Evolutionary conservation across 2,797 vertebrate genomes (phyloP).

Genomic region (Poeciliopsis infans): DNA sequence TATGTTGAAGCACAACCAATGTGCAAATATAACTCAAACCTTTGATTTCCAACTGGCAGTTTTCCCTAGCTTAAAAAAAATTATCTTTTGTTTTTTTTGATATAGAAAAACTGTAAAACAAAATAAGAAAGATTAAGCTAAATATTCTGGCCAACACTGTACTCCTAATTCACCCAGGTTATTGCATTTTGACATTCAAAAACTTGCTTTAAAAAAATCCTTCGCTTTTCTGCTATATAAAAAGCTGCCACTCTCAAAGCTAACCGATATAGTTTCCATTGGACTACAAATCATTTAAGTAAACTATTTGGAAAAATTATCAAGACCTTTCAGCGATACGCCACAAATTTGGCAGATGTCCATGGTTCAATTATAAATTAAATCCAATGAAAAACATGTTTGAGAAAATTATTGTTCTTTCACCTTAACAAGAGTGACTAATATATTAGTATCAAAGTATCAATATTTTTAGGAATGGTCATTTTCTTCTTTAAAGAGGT

Average conservation of each 20-base stretch:
- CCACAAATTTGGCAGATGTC: not conserved
- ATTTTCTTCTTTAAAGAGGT: not conserved
- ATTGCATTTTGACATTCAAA: not conserved
- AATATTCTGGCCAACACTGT: not conserved
- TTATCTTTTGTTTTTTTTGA: not conserved
- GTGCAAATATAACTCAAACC: not conserved
- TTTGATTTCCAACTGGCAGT: not conserved
- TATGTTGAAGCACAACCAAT: not conserved
- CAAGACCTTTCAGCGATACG: not conserved
- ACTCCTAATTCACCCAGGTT: not conserved
- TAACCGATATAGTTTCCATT: not conserved
- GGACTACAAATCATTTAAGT: not conserved
- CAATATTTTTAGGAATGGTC: not conserved
- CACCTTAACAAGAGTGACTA: not conserved
- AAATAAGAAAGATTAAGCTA: not conserved
- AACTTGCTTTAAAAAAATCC: not conserved
- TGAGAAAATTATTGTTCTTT: not conserved
- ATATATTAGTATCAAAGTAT: not conserved
- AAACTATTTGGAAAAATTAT: not conserved
- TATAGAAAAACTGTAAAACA: not conserved
- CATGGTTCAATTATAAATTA: not conserved
- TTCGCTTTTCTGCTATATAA: not conserved
- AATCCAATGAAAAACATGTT: not conserved
- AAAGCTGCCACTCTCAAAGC: not conserved
- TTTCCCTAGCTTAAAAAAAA: not conserved